Base-by-base conservation (phyloP, 2,797 vertebrate species). In the Alfaro cultratus region DNA sequence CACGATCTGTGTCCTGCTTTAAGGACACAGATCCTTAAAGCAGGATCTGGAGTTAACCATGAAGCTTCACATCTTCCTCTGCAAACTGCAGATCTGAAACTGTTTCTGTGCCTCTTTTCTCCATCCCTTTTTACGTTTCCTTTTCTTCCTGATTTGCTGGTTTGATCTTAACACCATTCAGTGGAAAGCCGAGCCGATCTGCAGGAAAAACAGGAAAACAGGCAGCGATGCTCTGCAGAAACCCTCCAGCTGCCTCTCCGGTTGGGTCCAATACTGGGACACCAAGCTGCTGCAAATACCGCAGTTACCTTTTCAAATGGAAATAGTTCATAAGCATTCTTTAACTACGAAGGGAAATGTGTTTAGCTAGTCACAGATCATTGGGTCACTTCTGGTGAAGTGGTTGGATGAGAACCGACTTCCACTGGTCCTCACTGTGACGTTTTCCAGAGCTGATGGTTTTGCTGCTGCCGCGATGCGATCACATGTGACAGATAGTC, bases 401-500 rank as follows among this genome's bases (percentile, higher is more conserved):
- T 11, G 1, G 45, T 47, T 34, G 75, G 70, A 51, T 26, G 79
- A 0, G 51, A 70, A 7, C 31, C 29, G 39, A 62, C 39, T 13
- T 1, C 16, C 46, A 60, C n/a, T 81, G 53, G 31, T 21, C 23
- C 29, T 29, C 13, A 79, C 53, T 51, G 31, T 26, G 26, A 77
- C 41, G 6, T 47, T 75, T 26, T 29, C 23, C 77, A 46, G 75
- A 78, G 43, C 67, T 84, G 60, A 81, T 57, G 43, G 80, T 0
- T 76, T 49, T 49, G 45, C 47, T 15, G 29, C 73, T 2, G 71
- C 45, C 77, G 21, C 26, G 9, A 21, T 57, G 53, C 18, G n/a
- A 80, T 85, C 80, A 15, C 62, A 84, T 49, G 0, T 78, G 86
- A 84, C 81, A 43, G 84, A 53, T 13, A 75, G 83, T 78, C 49